Conservation (phyloP, 2,113 vertebrate genomes). For the Oryctolagus cuniculus region DNA sequence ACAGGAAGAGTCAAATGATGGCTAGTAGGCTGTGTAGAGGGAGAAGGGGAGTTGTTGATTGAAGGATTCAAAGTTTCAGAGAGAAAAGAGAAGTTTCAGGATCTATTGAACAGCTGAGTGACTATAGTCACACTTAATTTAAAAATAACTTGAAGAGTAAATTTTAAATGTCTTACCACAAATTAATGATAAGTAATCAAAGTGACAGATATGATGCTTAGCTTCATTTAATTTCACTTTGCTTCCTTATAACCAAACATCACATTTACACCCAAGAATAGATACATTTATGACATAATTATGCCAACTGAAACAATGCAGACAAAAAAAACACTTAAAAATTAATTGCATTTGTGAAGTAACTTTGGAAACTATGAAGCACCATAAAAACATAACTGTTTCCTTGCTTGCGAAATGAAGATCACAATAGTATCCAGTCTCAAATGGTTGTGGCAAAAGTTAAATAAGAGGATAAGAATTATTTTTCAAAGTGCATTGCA, state of each 20-base stretch:
- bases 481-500: neutral
- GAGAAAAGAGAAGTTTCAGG: neutral
- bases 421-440: neutral
- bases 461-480: neutral
- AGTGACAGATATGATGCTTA: neutral
- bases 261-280: neutral
- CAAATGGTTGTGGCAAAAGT: neutral
- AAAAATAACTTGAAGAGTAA: neutral
- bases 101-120: neutral
- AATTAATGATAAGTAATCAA: neutral
- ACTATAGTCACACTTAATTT: too few relatives aligned
- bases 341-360: neutral
- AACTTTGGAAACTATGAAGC: neutral
- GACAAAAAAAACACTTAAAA: neutral
- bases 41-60: too few relatives aligned
- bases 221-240: neutral
- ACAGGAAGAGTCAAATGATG: neutral
- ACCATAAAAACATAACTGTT: neutral
- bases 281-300: neutral
- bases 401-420: neutral
- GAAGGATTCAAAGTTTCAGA: neutral
- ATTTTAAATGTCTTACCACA: neutral
- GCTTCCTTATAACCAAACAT: neutral
- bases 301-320: neutral
- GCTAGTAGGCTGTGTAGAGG: accelerated